These are phyloP conservation scores for Poecile atricapillus DNA, from an alignment of 2,113 vertebrate species.

Conservation along the genomic window DNA sequence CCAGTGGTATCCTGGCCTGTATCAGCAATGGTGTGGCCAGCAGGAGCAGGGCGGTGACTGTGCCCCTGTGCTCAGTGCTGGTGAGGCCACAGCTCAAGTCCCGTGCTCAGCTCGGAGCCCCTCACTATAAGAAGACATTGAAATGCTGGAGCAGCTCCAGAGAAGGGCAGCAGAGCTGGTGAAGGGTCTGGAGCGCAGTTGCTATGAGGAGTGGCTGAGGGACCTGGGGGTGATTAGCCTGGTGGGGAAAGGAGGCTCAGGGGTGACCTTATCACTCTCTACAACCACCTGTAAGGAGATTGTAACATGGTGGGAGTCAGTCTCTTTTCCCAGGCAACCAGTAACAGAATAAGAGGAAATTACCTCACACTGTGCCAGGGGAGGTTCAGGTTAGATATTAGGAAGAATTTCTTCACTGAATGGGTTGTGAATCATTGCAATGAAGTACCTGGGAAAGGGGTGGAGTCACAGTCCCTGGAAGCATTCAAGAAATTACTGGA, in stretches of 20 bases:
- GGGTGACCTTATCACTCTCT: neutral
- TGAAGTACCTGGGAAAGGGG: too few relatives aligned
- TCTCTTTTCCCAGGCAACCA: neutral
- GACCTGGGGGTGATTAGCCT: neutral
- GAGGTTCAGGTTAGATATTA: neutral
- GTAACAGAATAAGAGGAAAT: neutral
- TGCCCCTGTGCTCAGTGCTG: rapidly evolving
- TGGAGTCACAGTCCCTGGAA: neutral
- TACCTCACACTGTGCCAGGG: neutral
- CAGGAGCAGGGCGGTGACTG: neutral
- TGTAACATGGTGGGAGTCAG: too few relatives aligned
- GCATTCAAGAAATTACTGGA: neutral
- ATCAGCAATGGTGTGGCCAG: neutral
- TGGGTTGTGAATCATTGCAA: neutral
- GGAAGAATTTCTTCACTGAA: neutral
- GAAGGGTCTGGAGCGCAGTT: neutral
- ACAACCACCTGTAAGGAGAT: neutral
- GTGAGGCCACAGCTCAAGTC: rapidly evolving
- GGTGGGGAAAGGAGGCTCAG: neutral
- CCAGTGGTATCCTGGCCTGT: neutral
- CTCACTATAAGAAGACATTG: too few relatives aligned
- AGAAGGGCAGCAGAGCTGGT: neutral
- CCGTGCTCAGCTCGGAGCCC: rapidly evolving
- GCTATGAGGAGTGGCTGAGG: neutral
- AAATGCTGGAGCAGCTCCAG: neutral